These are phyloP conservation scores for Drosophila lini DNA, from an alignment of 1,140 invertebrate species.

Conservation along the genomic window DNA sequence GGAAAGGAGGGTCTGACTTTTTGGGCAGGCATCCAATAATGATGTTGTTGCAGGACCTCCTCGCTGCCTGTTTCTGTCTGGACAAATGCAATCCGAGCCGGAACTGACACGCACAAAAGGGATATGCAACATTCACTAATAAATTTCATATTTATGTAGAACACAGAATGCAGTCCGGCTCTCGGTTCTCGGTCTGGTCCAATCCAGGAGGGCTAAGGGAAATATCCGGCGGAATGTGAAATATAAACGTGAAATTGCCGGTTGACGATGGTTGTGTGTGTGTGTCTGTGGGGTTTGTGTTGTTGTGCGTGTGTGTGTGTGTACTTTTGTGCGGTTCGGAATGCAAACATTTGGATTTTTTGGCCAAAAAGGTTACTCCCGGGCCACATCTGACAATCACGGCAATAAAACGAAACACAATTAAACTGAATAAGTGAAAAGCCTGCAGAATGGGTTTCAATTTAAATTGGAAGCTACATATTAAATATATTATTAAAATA, in stretches of 20 bases:
- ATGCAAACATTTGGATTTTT: constrained; percentile 58
- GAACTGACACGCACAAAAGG: constrained; percentile 81
- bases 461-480: neutral
- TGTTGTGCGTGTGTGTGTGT: constrained; percentile 4
- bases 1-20: constrained; percentile 3
- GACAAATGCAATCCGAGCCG: constrained; percentile 71
- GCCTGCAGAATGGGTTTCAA: neutral
- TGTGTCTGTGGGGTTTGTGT: constrained; percentile 2
- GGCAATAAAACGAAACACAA: constrained; percentile 70
- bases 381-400: constrained; percentile 60
- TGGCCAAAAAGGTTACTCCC: constrained; percentile 14
- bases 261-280: neutral
- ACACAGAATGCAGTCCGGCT: constrained; percentile 47
- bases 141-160: constrained; percentile 80
- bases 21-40: constrained; percentile 31
- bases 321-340: constrained; percentile 54
- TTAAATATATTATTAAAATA: too few relatives aligned
- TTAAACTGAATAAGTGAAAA: constrained; percentile 37
- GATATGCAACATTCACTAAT: constrained; percentile 80
- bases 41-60: constrained; percentile 29
- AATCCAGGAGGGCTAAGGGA: constrained; percentile 2
- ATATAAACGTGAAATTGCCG: constrained; percentile 67
- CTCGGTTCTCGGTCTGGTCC: neutral
- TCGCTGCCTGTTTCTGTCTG: constrained; percentile 8
- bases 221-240: constrained; percentile 42